A percentile compares a stretch with the other conserved stretches of the same genome.
These are phyloP conservation scores for Saccostrea cuccullata DNA, from an alignment of 1,140 invertebrate species.

Conservation along the genomic window DNA sequence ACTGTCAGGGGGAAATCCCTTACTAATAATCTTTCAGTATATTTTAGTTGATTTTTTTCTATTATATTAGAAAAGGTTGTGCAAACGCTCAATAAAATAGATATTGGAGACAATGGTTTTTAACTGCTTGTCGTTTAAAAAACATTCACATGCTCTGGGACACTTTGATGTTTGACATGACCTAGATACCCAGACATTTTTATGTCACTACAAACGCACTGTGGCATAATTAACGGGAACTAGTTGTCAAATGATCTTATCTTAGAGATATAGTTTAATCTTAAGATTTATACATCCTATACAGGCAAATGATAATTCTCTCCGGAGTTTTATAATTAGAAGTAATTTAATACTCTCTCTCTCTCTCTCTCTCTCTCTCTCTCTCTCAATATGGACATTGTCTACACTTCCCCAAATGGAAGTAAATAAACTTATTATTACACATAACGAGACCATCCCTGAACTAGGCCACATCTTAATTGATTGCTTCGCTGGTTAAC, in stretches of 20 bases:
- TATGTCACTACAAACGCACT: neutral
- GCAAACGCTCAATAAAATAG: no score
- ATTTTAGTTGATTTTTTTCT: neutral
- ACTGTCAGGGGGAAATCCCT: neutral
- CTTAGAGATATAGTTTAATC: neutral
- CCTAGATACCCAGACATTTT: neutral
- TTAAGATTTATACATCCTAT: no score
- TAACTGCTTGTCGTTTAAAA: no score
- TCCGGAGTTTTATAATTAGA: no score
- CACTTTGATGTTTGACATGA: neutral
- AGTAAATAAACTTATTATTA: neutral
- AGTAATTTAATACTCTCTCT: neutral
- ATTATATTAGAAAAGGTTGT: neutral
- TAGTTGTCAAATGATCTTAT: neutral
- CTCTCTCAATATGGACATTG: neutral
- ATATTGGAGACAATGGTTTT: no score
- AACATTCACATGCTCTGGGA: neutral
- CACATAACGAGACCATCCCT: neutral
- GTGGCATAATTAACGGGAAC: neutral
- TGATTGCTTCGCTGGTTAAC: neutral
- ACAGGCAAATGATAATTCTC: no score
- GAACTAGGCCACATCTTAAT: conserved; percentile 11
- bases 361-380: conserved; percentile 30
- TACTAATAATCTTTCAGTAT: neutral
- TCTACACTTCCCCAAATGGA: neutral